Conservation (phyloP, 2,113 vertebrate genomes). For the Pedionomus torquatus region DNA sequence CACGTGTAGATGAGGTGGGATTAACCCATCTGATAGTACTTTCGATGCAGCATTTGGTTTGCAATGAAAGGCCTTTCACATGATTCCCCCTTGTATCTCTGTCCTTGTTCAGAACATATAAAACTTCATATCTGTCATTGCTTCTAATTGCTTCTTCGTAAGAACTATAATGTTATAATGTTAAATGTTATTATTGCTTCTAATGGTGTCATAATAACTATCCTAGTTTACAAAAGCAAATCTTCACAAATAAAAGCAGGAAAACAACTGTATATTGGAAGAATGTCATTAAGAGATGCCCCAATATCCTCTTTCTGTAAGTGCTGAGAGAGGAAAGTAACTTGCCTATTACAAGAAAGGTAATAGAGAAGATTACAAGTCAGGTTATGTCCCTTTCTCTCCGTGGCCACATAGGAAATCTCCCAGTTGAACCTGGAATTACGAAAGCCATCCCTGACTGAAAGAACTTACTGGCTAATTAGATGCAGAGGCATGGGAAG, state of each 20-base stretch:
- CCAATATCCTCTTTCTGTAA: neutral
- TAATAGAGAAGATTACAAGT: neutral
- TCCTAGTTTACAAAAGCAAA: neutral
- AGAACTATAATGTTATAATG: too few species aligned
- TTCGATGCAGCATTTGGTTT: neutral
- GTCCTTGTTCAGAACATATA: neutral
- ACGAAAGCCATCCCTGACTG: neutral
- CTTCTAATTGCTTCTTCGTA: too few species aligned
- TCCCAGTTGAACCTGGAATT: neutral
- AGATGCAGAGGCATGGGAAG: neutral
- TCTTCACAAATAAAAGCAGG: neutral
- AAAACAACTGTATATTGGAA: neutral
- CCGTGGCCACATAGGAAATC: neutral
- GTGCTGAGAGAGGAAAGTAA: neutral
- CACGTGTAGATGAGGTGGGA: neutral
- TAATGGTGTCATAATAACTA: neutral
- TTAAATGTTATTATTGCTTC: too few species aligned
- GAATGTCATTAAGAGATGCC: neutral
- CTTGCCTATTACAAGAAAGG: neutral
- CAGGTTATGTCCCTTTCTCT: neutral
- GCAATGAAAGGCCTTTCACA: neutral
- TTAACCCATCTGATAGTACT: neutral
- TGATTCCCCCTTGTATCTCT: neutral
- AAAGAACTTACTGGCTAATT: neutral
- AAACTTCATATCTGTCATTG: fast-evolving